Base-by-base conservation (phyloP, 2,113 vertebrate species). In the Nothobranchius furzeri region DNA sequence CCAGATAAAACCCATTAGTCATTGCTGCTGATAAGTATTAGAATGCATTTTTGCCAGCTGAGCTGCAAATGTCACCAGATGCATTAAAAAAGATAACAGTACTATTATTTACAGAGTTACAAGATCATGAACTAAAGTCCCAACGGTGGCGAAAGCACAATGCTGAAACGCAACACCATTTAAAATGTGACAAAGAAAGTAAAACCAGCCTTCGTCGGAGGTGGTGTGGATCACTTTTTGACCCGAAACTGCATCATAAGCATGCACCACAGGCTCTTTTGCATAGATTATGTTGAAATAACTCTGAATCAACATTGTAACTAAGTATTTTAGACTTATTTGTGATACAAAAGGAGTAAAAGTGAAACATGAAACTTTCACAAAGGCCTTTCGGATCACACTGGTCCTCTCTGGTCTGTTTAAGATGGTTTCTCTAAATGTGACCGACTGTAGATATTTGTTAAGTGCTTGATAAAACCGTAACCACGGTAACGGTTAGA, bases 201-300 rank as follows among this genome's bases (percentile, higher is more conserved):
- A 6, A 35, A 43, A 14, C 20, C 43, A 60, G 24, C 13, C 35
- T 5, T 37, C 30, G 45, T 3, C 53, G 7, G 53, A 70, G 58
- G 51, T 36, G 58, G 51, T 36, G 35, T 64, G 69, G 67, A 57
- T 70, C 7, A 47, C 9, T 14, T 37, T 15, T 51, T 60, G 80
- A 24, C n/a, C 79, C 30, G 51, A 68, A 63, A 73, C 64, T 62
- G 64, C 68, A 66, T 43, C 60, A 59, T 71, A 56, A 45, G 61
- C 72, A 81, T 85, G 67, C 74, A 70, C 57, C 40, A 59, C 6
- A 7, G 68, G 20, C 52, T 74, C 69, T 78, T 79, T 78, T 90
- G 87, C 87, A 90, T 89, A 90, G 86, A 76, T 40, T 40, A 40
- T 49, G 46, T 64, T 67, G 13, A 66, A 85, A 0, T 7, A 37